Conservation (phyloP, 2,797 vertebrate genomes). For the Acrossocheilus fasciatus region DNA sequence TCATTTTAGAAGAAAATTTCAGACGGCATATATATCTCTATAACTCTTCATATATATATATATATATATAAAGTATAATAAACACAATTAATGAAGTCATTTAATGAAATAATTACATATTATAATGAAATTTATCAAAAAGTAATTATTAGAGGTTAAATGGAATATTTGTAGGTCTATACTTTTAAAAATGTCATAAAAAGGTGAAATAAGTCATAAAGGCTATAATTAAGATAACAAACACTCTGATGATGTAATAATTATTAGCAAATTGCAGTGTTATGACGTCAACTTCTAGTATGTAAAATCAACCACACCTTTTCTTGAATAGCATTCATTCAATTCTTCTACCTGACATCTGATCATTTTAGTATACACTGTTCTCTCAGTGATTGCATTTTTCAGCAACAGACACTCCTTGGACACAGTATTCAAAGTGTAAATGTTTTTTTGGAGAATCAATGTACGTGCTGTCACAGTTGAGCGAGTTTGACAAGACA, state of each 20-base stretch:
- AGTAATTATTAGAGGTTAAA: not conserved
- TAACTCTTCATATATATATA: too few relatives aligned
- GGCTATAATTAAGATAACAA: not conserved
- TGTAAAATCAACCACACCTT: conserved; percentile 6
- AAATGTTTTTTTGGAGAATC: not conserved
- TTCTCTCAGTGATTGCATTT: conserved; percentile 9
- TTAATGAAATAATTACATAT: not conserved
- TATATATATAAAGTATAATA: too few relatives aligned
- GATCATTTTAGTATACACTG: not conserved
- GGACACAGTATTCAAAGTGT: not conserved
- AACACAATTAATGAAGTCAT: not conserved
- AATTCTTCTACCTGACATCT: not conserved
- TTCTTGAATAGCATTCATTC: not conserved
- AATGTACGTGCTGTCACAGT: not conserved
- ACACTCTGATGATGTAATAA: not conserved
- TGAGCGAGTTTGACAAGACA: not conserved
- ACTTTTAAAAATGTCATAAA: not conserved
- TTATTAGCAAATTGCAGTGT: not conserved
- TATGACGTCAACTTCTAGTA: not conserved
- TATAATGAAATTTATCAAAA: not conserved
- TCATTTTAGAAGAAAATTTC: too few relatives aligned
- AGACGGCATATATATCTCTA: too few relatives aligned
- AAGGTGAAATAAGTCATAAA: not conserved
- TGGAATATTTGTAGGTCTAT: not conserved
- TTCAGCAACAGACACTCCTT: conserved; percentile 12